A percentile compares a stretch with the other conserved stretches of the same genome.
Conservation (phyloP, 1,140 invertebrate species). For the Halyomorpha halys region DNA sequence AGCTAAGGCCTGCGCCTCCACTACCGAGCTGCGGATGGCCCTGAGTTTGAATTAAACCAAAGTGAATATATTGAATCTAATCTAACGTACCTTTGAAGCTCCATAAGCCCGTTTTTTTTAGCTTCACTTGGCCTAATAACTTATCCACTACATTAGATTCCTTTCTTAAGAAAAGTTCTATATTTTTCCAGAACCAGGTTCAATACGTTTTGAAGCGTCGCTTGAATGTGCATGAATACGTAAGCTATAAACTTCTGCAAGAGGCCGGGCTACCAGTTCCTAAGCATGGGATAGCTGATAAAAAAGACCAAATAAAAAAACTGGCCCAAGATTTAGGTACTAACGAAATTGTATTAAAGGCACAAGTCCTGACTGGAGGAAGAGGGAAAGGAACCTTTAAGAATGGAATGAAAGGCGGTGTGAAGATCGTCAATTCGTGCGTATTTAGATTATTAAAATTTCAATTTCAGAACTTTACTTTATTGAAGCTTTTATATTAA, state of each 20-base stretch:
- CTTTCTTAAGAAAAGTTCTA: too few relatives aligned
- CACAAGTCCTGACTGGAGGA: constrained; percentile 94
- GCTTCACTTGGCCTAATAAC: too few relatives aligned
- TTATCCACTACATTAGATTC: too few relatives aligned
- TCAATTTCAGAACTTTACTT: neutral
- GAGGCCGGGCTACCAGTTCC: constrained; percentile 81
- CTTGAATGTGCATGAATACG: constrained; percentile 89
- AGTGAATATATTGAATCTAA: too few relatives aligned
- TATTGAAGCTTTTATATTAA: neutral
- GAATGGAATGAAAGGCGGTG: constrained; percentile 38
- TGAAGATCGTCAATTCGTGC: neutral
- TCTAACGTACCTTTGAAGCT: too few relatives aligned
- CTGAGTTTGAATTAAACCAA: too few relatives aligned
- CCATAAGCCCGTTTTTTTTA: too few relatives aligned
- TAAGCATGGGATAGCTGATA: constrained; percentile 81
- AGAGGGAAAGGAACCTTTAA: constrained; percentile 88
- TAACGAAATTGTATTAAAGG: constrained; percentile 85
- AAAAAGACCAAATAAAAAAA: constrained; percentile 67
- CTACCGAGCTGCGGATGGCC: too few relatives aligned
- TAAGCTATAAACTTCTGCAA: constrained; percentile 78
- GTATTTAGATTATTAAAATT: neutral
- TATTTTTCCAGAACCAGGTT: too few relatives aligned
- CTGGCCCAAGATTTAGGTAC: constrained; percentile 70
- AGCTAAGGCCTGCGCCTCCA: too few relatives aligned
- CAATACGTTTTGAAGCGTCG: constrained; percentile 41